These are phyloP conservation scores for Phthorimaea operculella DNA, from an alignment of 1,140 invertebrate species.

Conservation along the genomic window DNA sequence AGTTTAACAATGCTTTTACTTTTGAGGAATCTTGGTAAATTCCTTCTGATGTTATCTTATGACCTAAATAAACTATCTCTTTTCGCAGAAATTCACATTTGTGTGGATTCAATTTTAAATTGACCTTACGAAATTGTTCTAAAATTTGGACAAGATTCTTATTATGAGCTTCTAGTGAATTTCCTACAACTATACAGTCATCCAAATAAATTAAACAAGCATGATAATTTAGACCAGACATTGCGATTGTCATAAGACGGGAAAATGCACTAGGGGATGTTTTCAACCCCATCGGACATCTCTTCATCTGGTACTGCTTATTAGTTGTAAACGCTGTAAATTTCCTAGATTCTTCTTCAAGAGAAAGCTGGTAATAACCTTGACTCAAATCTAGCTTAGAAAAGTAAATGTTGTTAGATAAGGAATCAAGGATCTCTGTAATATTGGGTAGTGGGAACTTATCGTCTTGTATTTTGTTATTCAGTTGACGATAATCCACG, in stretches of 20 bases:
- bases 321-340: conserved; percentile 12
- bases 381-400: conserved; percentile 5
- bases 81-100: conserved; percentile 20
- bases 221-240: conserved; percentile 19
- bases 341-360: conserved; percentile 5
- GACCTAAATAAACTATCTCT: conserved; percentile 18
- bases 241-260: conserved; percentile 10
- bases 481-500: conserved; percentile 8
- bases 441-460: conserved; percentile 11
- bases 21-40: conserved; percentile 21
- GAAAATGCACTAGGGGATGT: conserved; percentile 14
- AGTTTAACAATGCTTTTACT: conserved; percentile 14
- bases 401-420: conserved; percentile 5
- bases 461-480: conserved; percentile 4
- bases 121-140: conserved; percentile 5
- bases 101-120: conserved; percentile 13
- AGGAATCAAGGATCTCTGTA: conserved; percentile 6
- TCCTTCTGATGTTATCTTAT: conserved; percentile 14
- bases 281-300: conserved; percentile 21
- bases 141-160: conserved; percentile 6
- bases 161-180: neutral
- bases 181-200: conserved; percentile 1
- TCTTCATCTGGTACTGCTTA: conserved; percentile 17
- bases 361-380: conserved; percentile 6
- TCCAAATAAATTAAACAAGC: conserved; percentile 19